Evolutionary conservation across 2,888 invertebrate species (phyloP).

Genomic region (Chorisops tibialis): DNA sequence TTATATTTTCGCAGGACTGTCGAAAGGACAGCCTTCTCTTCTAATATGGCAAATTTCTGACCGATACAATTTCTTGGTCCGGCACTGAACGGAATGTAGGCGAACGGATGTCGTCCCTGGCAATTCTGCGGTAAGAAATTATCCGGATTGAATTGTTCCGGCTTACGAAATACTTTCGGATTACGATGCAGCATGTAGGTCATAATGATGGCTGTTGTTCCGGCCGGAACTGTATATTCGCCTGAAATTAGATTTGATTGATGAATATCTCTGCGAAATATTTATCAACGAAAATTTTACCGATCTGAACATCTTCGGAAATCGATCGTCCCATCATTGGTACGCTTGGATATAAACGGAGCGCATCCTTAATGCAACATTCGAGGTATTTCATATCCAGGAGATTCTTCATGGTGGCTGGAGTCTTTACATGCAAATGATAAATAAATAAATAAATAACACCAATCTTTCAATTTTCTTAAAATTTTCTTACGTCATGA

Average conservation of each 20-base stretch:
- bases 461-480: no score
- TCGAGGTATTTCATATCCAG: constrained; percentile 65
- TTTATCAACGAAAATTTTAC: constrained; percentile 51
- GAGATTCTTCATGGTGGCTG: constrained; percentile 58
- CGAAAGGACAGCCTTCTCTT: constrained; percentile 59
- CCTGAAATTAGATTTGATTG: constrained; percentile 39
- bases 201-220: constrained; percentile 58
- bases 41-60: constrained; percentile 59
- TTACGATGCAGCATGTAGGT: constrained; percentile 66
- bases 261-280: constrained; percentile 5
- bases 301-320: constrained; percentile 57
- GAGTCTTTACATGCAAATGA: no score
- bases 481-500: no score
- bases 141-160: constrained; percentile 67
- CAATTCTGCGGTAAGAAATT: constrained; percentile 66
- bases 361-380: constrained; percentile 66
- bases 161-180: constrained; percentile 63
- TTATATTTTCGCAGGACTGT: constrained; percentile 57
- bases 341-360: constrained; percentile 66
- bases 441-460: no score
- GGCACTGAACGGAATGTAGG: constrained; percentile 68
- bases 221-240: constrained; percentile 50
- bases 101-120: constrained; percentile 60
- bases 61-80: constrained; percentile 61
- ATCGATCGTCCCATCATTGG: constrained; percentile 61